Base-by-base conservation (phyloP, 2,113 vertebrate species). In the Clarias macrocephalus region DNA sequence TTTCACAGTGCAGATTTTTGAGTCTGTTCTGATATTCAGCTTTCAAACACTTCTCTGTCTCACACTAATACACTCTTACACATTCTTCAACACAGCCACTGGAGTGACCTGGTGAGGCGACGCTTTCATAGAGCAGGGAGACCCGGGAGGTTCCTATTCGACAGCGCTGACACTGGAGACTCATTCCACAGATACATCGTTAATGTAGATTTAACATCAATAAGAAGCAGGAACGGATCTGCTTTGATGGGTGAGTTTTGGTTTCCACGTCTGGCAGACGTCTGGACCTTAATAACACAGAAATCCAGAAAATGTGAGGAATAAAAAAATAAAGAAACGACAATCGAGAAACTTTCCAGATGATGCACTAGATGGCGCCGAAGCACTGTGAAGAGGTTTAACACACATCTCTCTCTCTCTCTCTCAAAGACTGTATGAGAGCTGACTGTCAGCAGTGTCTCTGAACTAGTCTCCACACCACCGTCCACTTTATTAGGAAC, bases 311-410 rank as follows among this genome's bases (percentile, higher is more conserved):
- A 19, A 42, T 37, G 33, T 19, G 18, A 21, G 25, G 2, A 12
- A 52, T 21, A 42, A 33, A 18, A 70, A 33, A 3, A 7, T 18
- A 8, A 9, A 72, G 21, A 48, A 52, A 12, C 33, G 21, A 37
- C 4, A 37, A 2, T 3, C 8, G 42, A 76, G 42, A 6, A 7
- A 8, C 37, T 57, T 60, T 33, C 15, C 21, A 2, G 10, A 37
- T 60, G 33, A 84, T 82, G 6, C 89, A 88, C 86, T 88, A 88
- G 90, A 84, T 91, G 90, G 88, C 82, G 84, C 72, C 28, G 28
- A 85, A 89, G 62, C 65, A 81, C 85, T 76, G 30, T 52, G 33
- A 11, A 62, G 79, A 9, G 1, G 12, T 59, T 30, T 75, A 16
- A 68, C 23, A 54, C 72, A 0, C 3, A 0, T 23, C 28, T 37